Conservation (phyloP, 2,113 vertebrate genomes). For the Microcebus jonahi region DNA sequence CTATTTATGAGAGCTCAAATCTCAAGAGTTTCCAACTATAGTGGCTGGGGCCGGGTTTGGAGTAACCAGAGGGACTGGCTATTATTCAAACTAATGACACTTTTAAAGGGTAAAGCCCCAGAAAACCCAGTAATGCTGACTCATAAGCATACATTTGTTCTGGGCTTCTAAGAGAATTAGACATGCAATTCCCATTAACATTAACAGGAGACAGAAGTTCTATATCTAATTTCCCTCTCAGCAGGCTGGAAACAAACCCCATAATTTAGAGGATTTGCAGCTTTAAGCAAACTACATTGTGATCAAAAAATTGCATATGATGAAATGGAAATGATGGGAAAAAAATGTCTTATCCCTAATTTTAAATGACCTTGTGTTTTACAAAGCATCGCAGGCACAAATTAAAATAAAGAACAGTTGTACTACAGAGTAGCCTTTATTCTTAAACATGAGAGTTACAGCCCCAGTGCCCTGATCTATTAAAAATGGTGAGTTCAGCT, state of each 20-base stretch:
- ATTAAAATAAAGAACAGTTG: constrained; percentile 70
- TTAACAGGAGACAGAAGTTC: constrained; percentile 71
- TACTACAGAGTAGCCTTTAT: constrained; percentile 48
- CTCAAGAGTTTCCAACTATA: constrained; percentile 27
- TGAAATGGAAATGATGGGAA: constrained; percentile 69
- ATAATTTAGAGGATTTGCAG: constrained; percentile 79
- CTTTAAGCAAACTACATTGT: constrained; percentile 64
- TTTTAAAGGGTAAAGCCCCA: constrained; percentile 78
- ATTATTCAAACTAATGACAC: constrained; percentile 77
- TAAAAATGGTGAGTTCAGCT: constrained; percentile 56
- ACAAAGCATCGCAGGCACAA: constrained; percentile 32
- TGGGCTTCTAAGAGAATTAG: constrained; percentile 70
- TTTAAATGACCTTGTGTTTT: constrained; percentile 68
- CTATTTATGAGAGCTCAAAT: constrained; percentile 48
- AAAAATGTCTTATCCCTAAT: constrained; percentile 65
- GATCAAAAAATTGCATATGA: constrained; percentile 66
- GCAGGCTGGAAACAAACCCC: constrained; percentile 62
- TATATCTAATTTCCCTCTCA: constrained; percentile 72
- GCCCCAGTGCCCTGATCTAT: neutral
- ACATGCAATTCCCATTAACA: constrained; percentile 76
- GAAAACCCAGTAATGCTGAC: constrained; percentile 76
- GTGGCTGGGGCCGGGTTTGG: constrained; percentile 9
- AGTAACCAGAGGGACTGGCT: constrained; percentile 36
- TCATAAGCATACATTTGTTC: constrained; percentile 70
- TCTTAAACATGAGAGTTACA: constrained; percentile 49